phyloP scores from a whole-genome alignment of 2,797 vertebrate genomes.

The Lateolabrax maculatus region DNA sequence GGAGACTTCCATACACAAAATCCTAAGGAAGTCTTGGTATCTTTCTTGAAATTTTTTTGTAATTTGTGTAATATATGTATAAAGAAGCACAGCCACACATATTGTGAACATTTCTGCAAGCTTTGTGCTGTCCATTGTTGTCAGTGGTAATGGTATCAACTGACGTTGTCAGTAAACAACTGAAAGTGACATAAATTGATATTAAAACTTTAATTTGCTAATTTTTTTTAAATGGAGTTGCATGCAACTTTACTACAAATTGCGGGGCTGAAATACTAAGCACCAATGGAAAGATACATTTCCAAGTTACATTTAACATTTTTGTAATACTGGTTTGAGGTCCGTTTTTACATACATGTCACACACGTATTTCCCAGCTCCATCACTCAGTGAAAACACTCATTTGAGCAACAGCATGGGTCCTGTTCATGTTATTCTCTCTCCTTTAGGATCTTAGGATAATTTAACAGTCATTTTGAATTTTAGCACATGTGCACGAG shows the following conservation, averaged over 20 bases:
- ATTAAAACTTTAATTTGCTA: background rate
- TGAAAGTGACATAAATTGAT: background rate
- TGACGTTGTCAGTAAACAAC: background rate
- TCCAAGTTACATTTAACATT: too few relatives aligned
- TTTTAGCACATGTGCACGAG: background rate
- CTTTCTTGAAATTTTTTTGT: slow-evolving; percentile 25
- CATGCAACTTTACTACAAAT: background rate
- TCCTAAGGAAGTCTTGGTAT: slow-evolving; percentile 27
- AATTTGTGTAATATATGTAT: slow-evolving; percentile 9
- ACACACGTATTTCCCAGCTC: background rate
- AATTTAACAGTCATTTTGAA: slow-evolving; percentile 2
- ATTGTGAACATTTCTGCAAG: background rate
- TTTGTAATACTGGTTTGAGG: background rate
- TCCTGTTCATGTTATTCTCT: background rate
- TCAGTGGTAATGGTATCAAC: background rate
- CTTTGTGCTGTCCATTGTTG: background rate
- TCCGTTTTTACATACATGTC: background rate
- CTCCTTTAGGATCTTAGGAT: background rate
- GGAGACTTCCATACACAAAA: slow-evolving; percentile 36
- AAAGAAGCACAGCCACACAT: background rate
- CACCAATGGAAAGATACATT: too few relatives aligned
- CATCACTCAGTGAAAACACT: background rate
- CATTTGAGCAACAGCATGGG: background rate
- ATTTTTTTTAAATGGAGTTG: background rate
- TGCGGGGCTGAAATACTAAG: background rate